phyloP scores from a whole-genome alignment of 2,113 vertebrate genomes.

The Megalops atlanticus region DNA sequence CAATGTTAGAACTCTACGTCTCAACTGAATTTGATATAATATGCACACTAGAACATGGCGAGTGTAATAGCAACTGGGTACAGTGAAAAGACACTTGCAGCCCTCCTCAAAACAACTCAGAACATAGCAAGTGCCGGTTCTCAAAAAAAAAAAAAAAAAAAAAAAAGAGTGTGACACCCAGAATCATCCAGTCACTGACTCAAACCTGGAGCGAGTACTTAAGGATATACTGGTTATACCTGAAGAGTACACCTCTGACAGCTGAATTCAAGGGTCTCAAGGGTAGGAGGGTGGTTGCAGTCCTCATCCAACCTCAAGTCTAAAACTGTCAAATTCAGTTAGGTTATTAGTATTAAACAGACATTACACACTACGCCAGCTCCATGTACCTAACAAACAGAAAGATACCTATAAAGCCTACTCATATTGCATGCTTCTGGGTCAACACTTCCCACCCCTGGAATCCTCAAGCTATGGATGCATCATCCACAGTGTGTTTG shows the following conservation, averaged over 20 bases:
- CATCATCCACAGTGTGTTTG: neutral
- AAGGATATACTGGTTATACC: neutral
- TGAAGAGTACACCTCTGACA: neutral
- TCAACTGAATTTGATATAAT: neutral
- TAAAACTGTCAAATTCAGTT: neutral
- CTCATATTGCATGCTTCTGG: no score
- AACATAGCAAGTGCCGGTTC: neutral
- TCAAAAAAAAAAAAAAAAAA: neutral
- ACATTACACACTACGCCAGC: no score
- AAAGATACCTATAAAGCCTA: no score
- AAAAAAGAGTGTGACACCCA: neutral
- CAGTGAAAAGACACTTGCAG: neutral
- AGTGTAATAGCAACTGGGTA: slow-evolving; percentile 1
- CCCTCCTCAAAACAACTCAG: neutral
- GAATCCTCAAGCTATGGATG: neutral
- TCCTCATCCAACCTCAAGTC: neutral
- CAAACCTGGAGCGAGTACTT: neutral
- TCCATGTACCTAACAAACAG: no score
- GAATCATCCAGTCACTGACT: neutral
- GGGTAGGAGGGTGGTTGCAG: no score
- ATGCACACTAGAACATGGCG: slow-evolving; percentile 1
- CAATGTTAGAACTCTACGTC: neutral
- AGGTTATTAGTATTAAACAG: no score
- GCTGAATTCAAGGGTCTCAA: neutral
- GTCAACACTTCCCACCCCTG: no score